Evolutionary conservation across 1,140 invertebrate genomes (phyloP), one percentile per base, ranked within the genome.

Genomic region (Macrotrachela quadricornifera): DNA sequence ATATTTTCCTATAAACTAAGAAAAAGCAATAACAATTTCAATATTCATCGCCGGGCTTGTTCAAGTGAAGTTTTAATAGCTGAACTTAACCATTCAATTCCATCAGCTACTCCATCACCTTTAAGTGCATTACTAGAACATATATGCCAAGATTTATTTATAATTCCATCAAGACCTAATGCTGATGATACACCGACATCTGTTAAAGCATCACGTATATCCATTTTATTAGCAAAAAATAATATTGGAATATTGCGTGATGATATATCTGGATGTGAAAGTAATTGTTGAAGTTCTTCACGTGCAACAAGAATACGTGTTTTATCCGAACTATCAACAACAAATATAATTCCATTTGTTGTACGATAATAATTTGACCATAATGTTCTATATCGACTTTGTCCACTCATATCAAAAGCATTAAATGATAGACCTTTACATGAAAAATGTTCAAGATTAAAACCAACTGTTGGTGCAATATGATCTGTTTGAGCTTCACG

Each of bases 391-490:
- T 95, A 90, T 16, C 85, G 73, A 40, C 87, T 84, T 60, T 94
- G 87, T 3, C 92, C 92, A 0, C 87, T 90, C 86, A 95, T 95
- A 67, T 97, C 92, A 69, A 91, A 88, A 16, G 85, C 85, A 38
- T 83, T 87, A 61, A 96, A 88, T 50, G 74, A 76, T 15, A 74
- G 51, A 38, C 69, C 76, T 73, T 81, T 77, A 77, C 81, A 79
- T 71, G 79, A 77, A 67, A 94, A 87, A 67, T 80, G 81, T 65
- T 92, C 85, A 30, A 90, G 77, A 65, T 77, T 83, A 66, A 88
- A 87, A 46, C 87, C 88, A 56, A 94, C 80, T 18, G 88, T 94
- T 39, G 88, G 86, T 10, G 86, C 82, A 62, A 87, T 81, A 61
- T 85, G 78, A 45, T 76, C 65, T 15, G 74, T 71, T 65, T 78